Conservation (phyloP, 2,113 vertebrate species). For the Phaethon lepturus region DNA sequence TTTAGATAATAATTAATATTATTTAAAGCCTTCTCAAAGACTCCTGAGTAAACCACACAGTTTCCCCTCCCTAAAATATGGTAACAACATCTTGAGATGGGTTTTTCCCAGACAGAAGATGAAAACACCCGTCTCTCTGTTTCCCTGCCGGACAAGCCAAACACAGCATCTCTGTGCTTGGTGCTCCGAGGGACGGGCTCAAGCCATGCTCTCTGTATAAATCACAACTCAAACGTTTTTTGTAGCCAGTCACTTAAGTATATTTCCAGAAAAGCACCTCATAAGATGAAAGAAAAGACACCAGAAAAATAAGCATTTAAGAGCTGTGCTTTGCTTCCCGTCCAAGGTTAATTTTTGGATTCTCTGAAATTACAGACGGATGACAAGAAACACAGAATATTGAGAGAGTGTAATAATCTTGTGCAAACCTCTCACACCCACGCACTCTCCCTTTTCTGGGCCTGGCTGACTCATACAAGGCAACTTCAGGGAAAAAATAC, state of each 20-base stretch:
- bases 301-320: neutral
- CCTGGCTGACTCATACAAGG: conserved; percentile 47
- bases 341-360: conserved; percentile 13
- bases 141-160: neutral
- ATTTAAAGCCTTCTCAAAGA: neutral
- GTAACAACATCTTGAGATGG: neutral
- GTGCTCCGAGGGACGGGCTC: neutral
- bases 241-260: neutral
- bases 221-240: neutral
- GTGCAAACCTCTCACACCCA: conserved; percentile 43
- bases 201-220: neutral
- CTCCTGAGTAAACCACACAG: neutral
- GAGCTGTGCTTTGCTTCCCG: neutral
- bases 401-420: neutral
- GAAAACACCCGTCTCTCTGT: neutral
- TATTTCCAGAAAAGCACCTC: neutral
- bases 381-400: conserved; percentile 28
- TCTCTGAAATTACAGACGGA: conserved; percentile 1
- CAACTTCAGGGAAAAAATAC: conserved; percentile 1
- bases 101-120: neutral
- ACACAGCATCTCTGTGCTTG: fast-evolving
- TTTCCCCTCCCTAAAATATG: neutral
- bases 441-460: conserved; percentile 1
- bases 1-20: neutral
- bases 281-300: neutral